Conservation (phyloP, 2,113 vertebrate genomes). For the Corythornis madagascariensis region DNA sequence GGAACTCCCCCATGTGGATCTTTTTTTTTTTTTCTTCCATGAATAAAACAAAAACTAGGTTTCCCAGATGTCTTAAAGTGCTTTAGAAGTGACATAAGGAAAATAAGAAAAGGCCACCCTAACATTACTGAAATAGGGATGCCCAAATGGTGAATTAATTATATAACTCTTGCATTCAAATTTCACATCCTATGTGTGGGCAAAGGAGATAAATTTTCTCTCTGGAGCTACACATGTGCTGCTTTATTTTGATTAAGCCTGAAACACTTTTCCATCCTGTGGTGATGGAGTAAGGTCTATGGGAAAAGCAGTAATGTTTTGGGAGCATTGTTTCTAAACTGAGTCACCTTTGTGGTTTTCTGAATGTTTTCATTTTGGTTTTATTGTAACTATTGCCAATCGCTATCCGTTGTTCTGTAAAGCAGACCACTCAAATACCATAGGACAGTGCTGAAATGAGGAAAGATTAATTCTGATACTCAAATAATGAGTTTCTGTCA, state of each 20-base stretch:
- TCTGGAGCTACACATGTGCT: neutral
- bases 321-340: neutral
- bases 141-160: conserved; percentile 43
- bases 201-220: conserved; percentile 30
- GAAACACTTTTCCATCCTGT: neutral
- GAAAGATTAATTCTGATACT: neutral
- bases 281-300: neutral
- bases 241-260: conserved; percentile 28
- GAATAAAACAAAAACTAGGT: neutral
- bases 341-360: neutral
- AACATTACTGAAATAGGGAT: conserved; percentile 24
- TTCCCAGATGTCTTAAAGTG: conserved; percentile 21
- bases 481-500: neutral
- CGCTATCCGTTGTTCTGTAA: neutral
- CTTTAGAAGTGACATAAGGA: conserved; percentile 40
- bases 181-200: conserved; percentile 26
- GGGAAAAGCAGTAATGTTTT: neutral
- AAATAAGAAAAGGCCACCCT: conserved; percentile 35
- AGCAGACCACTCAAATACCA: neutral
- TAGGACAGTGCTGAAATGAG: neutral
- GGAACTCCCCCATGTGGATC: neutral
- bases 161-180: neutral
- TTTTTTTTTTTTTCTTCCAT: neutral
- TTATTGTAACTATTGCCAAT: neutral
- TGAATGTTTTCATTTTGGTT: neutral